Base-by-base conservation (phyloP, 1,140 invertebrate species). In the Drosophila gunungcola region DNA sequence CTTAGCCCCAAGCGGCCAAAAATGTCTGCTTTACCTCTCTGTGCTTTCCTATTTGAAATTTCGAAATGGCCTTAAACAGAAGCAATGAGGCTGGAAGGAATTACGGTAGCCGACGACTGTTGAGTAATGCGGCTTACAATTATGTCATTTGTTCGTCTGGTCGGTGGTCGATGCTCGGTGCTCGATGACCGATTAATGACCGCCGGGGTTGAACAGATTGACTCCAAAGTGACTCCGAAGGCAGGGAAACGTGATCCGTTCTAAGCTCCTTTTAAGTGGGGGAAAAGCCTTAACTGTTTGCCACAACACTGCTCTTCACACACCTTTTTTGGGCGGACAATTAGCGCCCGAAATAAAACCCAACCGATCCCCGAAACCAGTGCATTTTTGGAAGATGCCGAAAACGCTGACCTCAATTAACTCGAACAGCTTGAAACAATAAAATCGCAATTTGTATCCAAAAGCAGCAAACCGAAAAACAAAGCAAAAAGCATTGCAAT, bases 321-420 rank as follows among this genome's bases (percentile, higher is more conserved):
- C 64, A 36, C 68, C 68, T 55, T 58, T 70, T 70, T 67, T 16
- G 39, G 54, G 32, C 32, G 62, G 53, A 29, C 51, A 81, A 68
- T 81, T 85, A 73, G 42, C 60, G 21, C 7, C 36, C 49, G 41
- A 68, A 63, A 42, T 41, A 42, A 45, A 57, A 48, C 12, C 65
- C 3, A 48, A 53, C 57, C 53, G 36, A 64, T 43, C 57, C 67
- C 67, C 58, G 4, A 61, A 83, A 62, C 57, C 21, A 56, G 55
- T 73, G 64, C 58, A 73, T 82, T 61, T 73, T 86, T 88, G 81
- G 75, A 73, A 68, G 79, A 88, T 72, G 70, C 67, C 41, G 78
- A 88, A 70, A 69, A 65, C 49, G 72, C 34, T 86, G 84, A 89
- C 83, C 83, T 83, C 84, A 86, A 86, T 86, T 83, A 89, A 49